Base-by-base conservation (phyloP, 2,797 vertebrate genomes). In the Muscicapa striata region DNA sequence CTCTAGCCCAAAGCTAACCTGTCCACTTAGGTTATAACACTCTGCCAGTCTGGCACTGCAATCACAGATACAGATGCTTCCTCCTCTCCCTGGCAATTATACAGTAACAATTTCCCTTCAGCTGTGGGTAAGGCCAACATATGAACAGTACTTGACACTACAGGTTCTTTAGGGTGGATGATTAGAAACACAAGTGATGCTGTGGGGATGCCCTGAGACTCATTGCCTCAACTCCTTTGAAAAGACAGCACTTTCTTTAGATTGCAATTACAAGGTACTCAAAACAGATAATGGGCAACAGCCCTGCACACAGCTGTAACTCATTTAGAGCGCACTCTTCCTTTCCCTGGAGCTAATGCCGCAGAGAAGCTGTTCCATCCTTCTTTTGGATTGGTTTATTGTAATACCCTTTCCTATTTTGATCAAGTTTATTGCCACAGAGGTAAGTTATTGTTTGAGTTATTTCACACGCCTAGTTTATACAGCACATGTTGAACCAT, bases 371-470 rank as follows among this genome's bases (percentile, higher is more conserved):
- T 72, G 27, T 52, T 92, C 58, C 76, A 87, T 45, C 36, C 5
- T 58, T 93, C 62, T 58, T 87, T 78, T 64, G 40, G 69, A 90
- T 67, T 66, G 41, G 15, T 62, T 88, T 86, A 48, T 64, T 86
- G 16, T 49, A 89, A 89, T 52, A 45, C 43, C 11, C 32, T 77
- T 74, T 87, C 68, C 75, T 93, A 66, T 90, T 95, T 82, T 90
- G 81, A 92, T 91, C 69, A 64, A 41, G 49, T 87, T 95, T 85
- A 84, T 87, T 82, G 54, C 84, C 57, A 85, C 18, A 68, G 57
- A 95, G 46, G 30, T 84, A 52, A 91, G 74, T 63, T 70, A 73
- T 30, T 69, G 26, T 38, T 59, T 36, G 63, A 91, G 55, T 67
- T 94, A 61, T 80, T 94, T 92, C 89, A 85, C 14, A 73, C 2